These are phyloP conservation scores for Mizuhopecten yessoensis DNA, from an alignment of 1,140 invertebrate genomes.

Conservation along the genomic window DNA sequence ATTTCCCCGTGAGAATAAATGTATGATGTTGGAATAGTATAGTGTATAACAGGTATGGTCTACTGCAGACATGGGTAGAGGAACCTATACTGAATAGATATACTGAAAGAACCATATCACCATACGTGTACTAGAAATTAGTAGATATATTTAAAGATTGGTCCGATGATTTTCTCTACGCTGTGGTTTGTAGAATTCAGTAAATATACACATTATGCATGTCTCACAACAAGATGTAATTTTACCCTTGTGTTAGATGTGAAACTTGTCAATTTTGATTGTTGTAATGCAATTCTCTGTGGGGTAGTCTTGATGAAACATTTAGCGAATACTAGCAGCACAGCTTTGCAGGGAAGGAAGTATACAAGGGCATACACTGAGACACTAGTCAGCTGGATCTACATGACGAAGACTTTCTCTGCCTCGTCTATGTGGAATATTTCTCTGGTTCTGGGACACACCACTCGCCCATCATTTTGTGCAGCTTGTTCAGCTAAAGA, in stretches of 20 bases:
- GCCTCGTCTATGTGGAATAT: conserved; percentile 94
- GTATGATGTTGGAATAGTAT: too few species aligned
- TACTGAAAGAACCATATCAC: too few species aligned
- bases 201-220: too few species aligned
- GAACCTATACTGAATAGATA: too few species aligned
- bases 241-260: background rate
- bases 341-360: conserved; percentile 8
- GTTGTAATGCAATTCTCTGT: background rate
- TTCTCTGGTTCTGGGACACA: conserved; percentile 96
- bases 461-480: conserved; percentile 93
- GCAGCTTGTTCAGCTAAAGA: conserved; percentile 93
- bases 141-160: too few species aligned
- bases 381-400: background rate
- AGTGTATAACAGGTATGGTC: too few species aligned
- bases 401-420: conserved; percentile 95
- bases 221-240: too few species aligned
- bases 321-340: background rate
- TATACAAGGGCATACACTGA: background rate
- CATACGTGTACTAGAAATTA: too few species aligned
- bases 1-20: too few species aligned
- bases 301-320: conserved; percentile 21
- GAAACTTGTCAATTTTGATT: background rate
- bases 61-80: too few species aligned
- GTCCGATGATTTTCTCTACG: too few species aligned
- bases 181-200: too few species aligned